Conservation (phyloP, 2,888 invertebrate species). For the Aphodius granarius region DNA sequence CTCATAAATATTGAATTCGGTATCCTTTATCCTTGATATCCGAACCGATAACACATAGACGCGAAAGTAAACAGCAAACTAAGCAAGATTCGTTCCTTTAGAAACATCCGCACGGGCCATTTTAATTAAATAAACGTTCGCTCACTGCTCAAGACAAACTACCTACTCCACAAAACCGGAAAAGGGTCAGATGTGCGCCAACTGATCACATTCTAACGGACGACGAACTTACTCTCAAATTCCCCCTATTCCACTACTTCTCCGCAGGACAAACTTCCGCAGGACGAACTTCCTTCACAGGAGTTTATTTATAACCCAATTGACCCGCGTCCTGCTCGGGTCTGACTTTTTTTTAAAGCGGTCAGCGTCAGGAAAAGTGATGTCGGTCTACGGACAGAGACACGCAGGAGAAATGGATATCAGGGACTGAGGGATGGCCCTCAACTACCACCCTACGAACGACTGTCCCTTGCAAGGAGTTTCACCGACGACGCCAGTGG, state of each 20-base stretch:
- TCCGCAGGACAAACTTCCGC: not conserved
- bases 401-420: not conserved
- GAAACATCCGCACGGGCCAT: not conserved
- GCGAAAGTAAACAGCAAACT: not conserved
- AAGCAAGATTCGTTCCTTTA: not conserved
- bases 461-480: not conserved
- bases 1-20: not conserved
- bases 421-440: not conserved
- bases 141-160: not conserved
- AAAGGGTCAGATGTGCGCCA: not conserved
- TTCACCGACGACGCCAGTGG: not conserved
- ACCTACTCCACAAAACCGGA: not conserved
- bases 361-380: not conserved
- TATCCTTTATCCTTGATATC: not conserved
- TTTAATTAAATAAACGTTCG: not conserved
- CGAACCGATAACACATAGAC: not conserved
- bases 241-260: not conserved
- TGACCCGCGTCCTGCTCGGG: constrained; percentile 19
- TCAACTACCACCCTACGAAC: too few relatives aligned
- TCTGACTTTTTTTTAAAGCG: constrained; percentile 2
- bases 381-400: not conserved
- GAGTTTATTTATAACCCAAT: constrained; percentile 26
- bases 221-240: not conserved
- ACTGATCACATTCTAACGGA: not conserved
- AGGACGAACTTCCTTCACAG: not conserved